phyloP scores from a whole-genome alignment of 2,888 invertebrate genomes.

The Apocheima hispidaria region DNA sequence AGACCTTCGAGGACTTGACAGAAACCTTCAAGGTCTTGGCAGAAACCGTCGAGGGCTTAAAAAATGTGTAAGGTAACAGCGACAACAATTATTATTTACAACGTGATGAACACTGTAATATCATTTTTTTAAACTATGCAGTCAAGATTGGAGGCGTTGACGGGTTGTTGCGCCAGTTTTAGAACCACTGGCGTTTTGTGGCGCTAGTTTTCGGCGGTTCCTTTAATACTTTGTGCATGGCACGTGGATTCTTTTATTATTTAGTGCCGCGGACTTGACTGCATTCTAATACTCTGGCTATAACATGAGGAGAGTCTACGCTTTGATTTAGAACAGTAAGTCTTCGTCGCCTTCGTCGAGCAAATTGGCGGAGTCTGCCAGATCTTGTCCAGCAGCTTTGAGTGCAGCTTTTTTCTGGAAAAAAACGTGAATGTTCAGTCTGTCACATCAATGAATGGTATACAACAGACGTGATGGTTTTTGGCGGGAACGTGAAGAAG shows the following conservation, averaged over 20 bases:
- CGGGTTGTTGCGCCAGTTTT: not conserved
- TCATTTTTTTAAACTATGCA: conserved; percentile 63
- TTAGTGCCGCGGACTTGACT: conserved; percentile 53
- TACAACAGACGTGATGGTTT: not conserved
- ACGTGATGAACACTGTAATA: conserved; percentile 75
- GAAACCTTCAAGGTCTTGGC: not conserved
- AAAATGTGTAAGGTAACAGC: conserved; percentile 52
- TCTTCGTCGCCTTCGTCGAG: conserved; percentile 96
- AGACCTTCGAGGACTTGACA: not conserved
- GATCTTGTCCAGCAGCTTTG: conserved; percentile 59
- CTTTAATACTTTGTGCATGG: conserved; percentile 25
- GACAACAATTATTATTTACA: conserved; percentile 77
- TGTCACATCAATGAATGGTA: not conserved
- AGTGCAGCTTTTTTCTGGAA: conserved; percentile 67
- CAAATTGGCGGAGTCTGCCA: conserved; percentile 88
- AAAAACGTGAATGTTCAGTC: not conserved
- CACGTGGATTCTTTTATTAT: conserved; percentile 12
- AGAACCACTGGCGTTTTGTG: conserved; percentile 2
- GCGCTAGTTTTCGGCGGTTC: not conserved
- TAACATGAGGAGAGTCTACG: conserved; percentile 46
- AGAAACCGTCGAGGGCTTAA: not conserved
- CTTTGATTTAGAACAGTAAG: conserved; percentile 90
- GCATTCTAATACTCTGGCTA: conserved; percentile 64
- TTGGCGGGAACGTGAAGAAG: no score
- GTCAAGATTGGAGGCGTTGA: conserved; percentile 55